Evolutionary conservation across 2,888 invertebrate species (phyloP).

Genomic region (Taenaris catops): DNA sequence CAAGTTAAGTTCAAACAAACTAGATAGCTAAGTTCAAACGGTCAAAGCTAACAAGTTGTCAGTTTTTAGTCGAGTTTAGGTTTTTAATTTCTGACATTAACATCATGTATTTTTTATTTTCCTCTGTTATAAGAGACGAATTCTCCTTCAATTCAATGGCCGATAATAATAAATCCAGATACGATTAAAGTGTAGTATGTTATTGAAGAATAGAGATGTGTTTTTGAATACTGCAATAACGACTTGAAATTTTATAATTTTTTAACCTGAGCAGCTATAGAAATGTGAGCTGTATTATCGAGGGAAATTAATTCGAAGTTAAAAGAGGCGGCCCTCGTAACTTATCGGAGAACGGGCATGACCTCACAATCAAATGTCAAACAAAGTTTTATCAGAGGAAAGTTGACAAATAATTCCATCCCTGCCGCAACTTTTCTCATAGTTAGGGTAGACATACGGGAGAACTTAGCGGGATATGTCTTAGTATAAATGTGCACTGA

Average conservation of each 20-base stretch:
- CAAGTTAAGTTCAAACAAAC: too few species aligned
- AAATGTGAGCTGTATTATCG: slow-evolving; percentile 6
- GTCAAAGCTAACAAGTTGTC: too few species aligned
- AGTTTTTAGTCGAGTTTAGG: too few species aligned
- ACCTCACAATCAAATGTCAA: slow-evolving; percentile 73
- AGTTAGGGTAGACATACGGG: slow-evolving; percentile 29
- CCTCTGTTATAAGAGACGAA: too few species aligned
- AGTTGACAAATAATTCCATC: slow-evolving; percentile 75
- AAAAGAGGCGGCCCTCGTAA: slow-evolving; percentile 41
- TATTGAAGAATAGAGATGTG: too few species aligned
- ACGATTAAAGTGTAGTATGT: too few species aligned
- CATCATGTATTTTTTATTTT: background rate
- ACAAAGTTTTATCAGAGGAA: slow-evolving; percentile 72
- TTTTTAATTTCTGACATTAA: slow-evolving; percentile 1
- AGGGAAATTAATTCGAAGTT: slow-evolving; percentile 49
- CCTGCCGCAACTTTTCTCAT: slow-evolving; percentile 57
- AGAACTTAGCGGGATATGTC: background rate
- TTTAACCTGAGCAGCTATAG: background rate
- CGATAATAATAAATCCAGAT: too few species aligned
- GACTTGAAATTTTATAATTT: background rate
- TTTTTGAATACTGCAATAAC: too few species aligned
- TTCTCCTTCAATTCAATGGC: too few species aligned
- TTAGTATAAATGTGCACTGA: background rate
- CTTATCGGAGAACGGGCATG: slow-evolving; percentile 53
- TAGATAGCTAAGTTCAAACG: too few species aligned